Percentiles rank a stretch among this genome's conserved stretches.
Evolutionary conservation across 37 sponge, comb jelly and placozoan species (phyloP).

Genomic region (Halichondria panicea): DNA sequence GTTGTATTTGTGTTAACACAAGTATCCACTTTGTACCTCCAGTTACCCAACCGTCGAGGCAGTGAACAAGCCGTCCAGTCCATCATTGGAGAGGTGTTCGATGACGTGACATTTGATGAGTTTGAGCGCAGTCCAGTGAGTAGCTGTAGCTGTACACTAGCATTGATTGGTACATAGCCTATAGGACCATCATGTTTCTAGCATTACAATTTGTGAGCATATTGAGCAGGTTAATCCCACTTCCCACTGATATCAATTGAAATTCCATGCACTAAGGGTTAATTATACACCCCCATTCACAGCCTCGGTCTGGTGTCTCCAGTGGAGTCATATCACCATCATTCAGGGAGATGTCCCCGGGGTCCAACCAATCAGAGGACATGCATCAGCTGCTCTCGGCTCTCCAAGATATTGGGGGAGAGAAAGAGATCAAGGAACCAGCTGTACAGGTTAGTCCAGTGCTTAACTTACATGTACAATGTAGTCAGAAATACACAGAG

Average conservation of each 20-base stretch:
- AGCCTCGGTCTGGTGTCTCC: slow-evolving; percentile 3
- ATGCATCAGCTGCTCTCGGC: slow-evolving; percentile 17
- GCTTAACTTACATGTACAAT: too few species aligned
- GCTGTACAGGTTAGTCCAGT: too few species aligned
- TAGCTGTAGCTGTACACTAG: neutral
- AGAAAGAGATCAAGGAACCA: too few species aligned
- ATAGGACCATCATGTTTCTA: neutral
- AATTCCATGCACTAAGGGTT: too few species aligned
- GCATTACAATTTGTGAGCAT: neutral
- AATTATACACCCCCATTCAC: neutral
- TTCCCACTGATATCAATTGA: neutral
- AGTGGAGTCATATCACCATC: slow-evolving; percentile 16
- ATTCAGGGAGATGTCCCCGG: slow-evolving; percentile 1
- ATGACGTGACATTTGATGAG: slow-evolving; percentile 47
- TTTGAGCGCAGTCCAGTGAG: slow-evolving; percentile 16
- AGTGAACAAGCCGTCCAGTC: slow-evolving; percentile 35
- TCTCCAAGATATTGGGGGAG: neutral
- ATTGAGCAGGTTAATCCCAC: neutral
- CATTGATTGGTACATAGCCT: neutral
- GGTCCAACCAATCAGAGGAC: neutral
- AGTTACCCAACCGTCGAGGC: neutral
- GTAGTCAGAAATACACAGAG: neutral
- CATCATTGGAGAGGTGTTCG: slow-evolving; percentile 58
- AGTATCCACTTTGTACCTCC: too few species aligned
- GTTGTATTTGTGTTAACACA: too few species aligned